phyloP scores from a whole-genome alignment of 2,888 invertebrate species.

The Myathropa florea region DNA sequence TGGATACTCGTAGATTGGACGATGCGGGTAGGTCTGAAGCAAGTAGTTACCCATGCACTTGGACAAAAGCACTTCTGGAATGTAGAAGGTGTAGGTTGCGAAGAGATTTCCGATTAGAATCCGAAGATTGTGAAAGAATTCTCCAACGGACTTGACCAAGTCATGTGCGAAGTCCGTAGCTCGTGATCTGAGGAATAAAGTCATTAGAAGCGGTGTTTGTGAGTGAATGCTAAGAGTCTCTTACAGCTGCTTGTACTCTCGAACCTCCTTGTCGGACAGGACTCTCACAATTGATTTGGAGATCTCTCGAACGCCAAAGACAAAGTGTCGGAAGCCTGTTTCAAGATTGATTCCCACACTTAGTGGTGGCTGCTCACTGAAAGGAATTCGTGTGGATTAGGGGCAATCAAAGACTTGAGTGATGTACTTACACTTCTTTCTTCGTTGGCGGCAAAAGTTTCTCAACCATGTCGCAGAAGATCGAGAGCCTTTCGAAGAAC shows the following conservation, averaged over 20 bases:
- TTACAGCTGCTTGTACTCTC: slow-evolving; percentile 72
- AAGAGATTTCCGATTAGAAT: slow-evolving; percentile 58
- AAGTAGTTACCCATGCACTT: slow-evolving; percentile 72
- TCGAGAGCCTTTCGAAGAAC: slow-evolving; percentile 72
- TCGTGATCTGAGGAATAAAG: slow-evolving; percentile 57
- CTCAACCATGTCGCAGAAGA: slow-evolving; percentile 69
- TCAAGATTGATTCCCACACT: slow-evolving; percentile 61
- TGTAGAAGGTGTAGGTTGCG: slow-evolving; percentile 72
- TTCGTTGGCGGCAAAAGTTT: slow-evolving; percentile 67
- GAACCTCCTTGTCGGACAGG: slow-evolving; percentile 72
- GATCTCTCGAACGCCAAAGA: slow-evolving; percentile 72
- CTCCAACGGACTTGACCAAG: slow-evolving; percentile 61
- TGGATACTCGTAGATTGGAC: slow-evolving; percentile 72
- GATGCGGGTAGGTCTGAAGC: slow-evolving; percentile 63
- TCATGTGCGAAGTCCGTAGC: slow-evolving; percentile 71
- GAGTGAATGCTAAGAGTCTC: not conserved
- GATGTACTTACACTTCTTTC: slow-evolving; percentile 46
- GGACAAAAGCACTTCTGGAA: slow-evolving; percentile 72
- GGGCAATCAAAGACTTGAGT: not conserved
- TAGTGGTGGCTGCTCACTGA: slow-evolving; percentile 53
- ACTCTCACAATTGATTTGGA: slow-evolving; percentile 72
- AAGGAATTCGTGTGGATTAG: not conserved
- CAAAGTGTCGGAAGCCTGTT: slow-evolving; percentile 71
- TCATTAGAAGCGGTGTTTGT: not conserved
- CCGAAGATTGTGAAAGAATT: slow-evolving; percentile 71